phyloP scores from a whole-genome alignment of 2,888 invertebrate species.

The Heliconius charithonia region DNA sequence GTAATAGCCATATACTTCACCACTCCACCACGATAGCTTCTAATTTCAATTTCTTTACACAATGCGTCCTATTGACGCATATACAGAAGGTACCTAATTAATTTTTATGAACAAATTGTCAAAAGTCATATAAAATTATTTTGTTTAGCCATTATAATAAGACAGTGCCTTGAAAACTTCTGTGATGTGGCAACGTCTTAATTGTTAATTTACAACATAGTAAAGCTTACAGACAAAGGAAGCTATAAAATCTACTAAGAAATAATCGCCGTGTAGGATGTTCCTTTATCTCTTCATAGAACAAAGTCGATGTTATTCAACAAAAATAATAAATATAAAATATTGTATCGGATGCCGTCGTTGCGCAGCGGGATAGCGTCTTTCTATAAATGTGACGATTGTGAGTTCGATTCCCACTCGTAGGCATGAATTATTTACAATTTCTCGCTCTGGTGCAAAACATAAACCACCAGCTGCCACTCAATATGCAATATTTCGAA shows the following conservation, averaged over 20 bases:
- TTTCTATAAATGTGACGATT: not conserved
- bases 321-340: not conserved
- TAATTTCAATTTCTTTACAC: no score
- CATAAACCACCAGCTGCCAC: no score
- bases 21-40: no score
- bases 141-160: slow-evolving; percentile 37
- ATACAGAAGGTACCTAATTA: not conserved
- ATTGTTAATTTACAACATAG: slow-evolving; percentile 65
- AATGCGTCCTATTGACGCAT: not conserved
- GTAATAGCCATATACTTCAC: no score
- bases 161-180: slow-evolving; percentile 25
- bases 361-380: not conserved
- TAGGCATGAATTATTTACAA: not conserved
- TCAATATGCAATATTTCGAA: no score
- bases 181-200: slow-evolving; percentile 51
- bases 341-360: not conserved
- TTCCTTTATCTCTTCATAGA: slow-evolving; percentile 24
- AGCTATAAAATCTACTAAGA: slow-evolving; percentile 38
- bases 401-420: not conserved
- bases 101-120: not conserved
- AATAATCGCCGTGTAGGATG: slow-evolving; percentile 26
- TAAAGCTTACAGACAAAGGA: slow-evolving; percentile 38
- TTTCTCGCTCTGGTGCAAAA: not conserved
- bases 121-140: slow-evolving; percentile 41
- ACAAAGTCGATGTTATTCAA: slow-evolving; percentile 16